Percentiles rank a stretch among this genome's conserved stretches.
These are phyloP conservation scores for Ornithorhynchus anatinus DNA, from an alignment of 2,113 vertebrate genomes.

Conservation along the genomic window DNA sequence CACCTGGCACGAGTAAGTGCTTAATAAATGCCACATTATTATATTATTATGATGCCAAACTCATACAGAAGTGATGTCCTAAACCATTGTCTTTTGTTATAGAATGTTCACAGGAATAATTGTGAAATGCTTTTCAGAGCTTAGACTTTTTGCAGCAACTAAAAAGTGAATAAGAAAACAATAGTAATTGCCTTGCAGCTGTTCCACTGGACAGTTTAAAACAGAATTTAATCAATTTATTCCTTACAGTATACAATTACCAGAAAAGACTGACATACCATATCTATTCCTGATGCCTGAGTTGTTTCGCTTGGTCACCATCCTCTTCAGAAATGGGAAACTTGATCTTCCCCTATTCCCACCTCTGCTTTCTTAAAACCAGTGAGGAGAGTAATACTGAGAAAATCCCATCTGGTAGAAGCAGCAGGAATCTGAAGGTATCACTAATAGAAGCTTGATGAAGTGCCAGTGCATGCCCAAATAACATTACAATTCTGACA, in stretches of 20 bases:
- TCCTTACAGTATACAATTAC: not conserved
- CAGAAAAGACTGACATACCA: too few relatives aligned
- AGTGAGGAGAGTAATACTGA: not conserved
- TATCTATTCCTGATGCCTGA: not conserved
- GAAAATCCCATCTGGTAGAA: not conserved
- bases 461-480: not conserved
- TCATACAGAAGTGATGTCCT: too few relatives aligned
- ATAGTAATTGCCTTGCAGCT: too few relatives aligned
- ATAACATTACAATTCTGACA: conserved; percentile 16
- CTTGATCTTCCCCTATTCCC: not conserved
- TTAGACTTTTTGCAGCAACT: too few relatives aligned
- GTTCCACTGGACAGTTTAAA: too few relatives aligned
- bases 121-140: too few relatives aligned
- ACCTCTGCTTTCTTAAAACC: not conserved
- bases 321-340: not conserved
- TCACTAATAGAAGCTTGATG: not conserved
- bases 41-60: too few relatives aligned
- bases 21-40: too few relatives aligned
- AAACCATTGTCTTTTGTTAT: too few relatives aligned
- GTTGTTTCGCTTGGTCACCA: not conserved
- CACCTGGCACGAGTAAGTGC: too few relatives aligned
- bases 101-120: too few relatives aligned
- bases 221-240: not conserved
- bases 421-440: not conserved
- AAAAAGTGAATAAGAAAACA: too few relatives aligned